These are phyloP conservation scores for Hipparchia sbordonii DNA, from an alignment of 2,888 invertebrate genomes.

Conservation along the genomic window DNA sequence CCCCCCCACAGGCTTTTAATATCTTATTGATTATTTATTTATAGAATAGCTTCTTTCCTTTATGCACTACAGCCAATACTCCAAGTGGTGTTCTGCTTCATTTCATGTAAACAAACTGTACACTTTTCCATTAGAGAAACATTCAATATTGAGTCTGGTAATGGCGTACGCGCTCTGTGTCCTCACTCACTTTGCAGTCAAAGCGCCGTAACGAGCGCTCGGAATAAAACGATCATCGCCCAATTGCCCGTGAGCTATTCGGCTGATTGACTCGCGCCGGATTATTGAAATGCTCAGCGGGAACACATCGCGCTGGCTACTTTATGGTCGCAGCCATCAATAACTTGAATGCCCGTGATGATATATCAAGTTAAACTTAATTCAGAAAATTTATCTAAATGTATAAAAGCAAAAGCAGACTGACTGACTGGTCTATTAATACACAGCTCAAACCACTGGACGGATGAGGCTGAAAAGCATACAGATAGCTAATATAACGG, in stretches of 20 bases:
- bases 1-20: not conserved
- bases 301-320: not conserved
- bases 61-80: not conserved
- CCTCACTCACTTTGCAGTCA: constrained; percentile 37
- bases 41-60: not conserved
- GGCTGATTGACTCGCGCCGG: constrained; percentile 44
- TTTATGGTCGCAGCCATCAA: not conserved
- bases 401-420: too few relatives aligned
- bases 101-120: not conserved
- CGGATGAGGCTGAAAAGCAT: too few relatives aligned
- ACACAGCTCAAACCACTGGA: too few relatives aligned
- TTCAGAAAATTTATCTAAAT: too few relatives aligned
- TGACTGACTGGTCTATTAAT: too few relatives aligned
- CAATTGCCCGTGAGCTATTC: constrained; percentile 47
- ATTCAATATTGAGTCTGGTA: constrained; percentile 14
- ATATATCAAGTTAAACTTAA: too few relatives aligned
- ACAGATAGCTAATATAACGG: too few relatives aligned
- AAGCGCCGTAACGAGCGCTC: constrained; percentile 39
- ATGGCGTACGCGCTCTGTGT: constrained; percentile 28
- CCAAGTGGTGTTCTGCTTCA: not conserved
- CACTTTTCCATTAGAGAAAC: constrained; percentile 2
- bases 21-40: constrained; percentile 1
- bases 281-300: constrained; percentile 37
- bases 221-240: constrained; percentile 45
- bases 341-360: not conserved